Conservation (phyloP, 2,113 vertebrate genomes). For the Entosphenus tridentatus region DNA sequence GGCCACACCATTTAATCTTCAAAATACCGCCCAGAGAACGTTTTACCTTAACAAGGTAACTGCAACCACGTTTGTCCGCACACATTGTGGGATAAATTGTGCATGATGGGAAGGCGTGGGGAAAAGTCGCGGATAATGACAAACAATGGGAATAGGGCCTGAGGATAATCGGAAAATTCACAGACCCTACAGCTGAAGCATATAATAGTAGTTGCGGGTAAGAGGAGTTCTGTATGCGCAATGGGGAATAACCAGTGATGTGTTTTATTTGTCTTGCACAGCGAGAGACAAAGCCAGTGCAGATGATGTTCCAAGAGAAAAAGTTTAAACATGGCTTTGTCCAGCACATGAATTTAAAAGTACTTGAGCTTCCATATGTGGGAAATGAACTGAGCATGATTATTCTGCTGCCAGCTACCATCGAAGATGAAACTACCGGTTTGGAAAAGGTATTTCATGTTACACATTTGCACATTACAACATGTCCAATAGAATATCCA, state of each 20-base stretch:
- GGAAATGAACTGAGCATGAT: conserved; percentile 52
- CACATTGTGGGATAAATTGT: no score
- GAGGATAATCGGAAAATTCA: no score
- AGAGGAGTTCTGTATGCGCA: no score
- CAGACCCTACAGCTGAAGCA: no score
- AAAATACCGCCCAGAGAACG: conserved; percentile 25
- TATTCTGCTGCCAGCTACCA: conserved; percentile 42
- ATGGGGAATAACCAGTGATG: no score
- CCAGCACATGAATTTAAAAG: conserved; percentile 23
- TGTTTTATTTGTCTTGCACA: conserved; percentile 13
- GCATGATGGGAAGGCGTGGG: no score
- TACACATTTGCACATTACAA: background rate
- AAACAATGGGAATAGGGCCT: no score
- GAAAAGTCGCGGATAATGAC: no score
- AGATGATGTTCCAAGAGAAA: conserved; percentile 62
- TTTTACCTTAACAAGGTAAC: conserved; percentile 43
- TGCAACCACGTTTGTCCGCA: no score
- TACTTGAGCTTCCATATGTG: conserved; percentile 51
- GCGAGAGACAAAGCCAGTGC: conserved; percentile 38
- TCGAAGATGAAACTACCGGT: conserved; percentile 25
- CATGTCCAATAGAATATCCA: background rate
- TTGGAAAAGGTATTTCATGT: conserved; percentile 38
- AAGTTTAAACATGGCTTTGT: conserved; percentile 36
- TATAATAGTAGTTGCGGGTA: no score
- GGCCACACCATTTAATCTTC: conserved; percentile 29